Conservation (phyloP, 2,888 invertebrate species). For the Willowsia nigromaculata region DNA sequence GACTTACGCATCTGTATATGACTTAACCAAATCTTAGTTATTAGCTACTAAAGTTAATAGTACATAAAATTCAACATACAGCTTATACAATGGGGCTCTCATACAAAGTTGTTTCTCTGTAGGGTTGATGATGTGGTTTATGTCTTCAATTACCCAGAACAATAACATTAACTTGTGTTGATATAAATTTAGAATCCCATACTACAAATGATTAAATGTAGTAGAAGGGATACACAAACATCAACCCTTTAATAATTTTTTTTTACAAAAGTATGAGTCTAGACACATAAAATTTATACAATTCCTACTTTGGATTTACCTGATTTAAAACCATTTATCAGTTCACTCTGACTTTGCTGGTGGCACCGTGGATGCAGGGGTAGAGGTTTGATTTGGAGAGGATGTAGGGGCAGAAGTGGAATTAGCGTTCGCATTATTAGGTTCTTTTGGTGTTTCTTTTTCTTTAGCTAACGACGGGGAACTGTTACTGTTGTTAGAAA, state of each 20-base stretch:
- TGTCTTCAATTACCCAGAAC: neutral
- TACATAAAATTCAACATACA: slow-evolving; percentile 48
- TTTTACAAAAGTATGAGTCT: slow-evolving; percentile 57
- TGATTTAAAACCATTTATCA: slow-evolving; percentile 68
- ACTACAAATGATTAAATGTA: slow-evolving; percentile 58
- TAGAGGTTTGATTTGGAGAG: slow-evolving; percentile 40
- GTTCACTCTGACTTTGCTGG: slow-evolving; percentile 69
- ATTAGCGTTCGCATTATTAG: slow-evolving; percentile 55
- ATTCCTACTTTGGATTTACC: slow-evolving; percentile 64
- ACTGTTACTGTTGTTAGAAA: slow-evolving; percentile 61
- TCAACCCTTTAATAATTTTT: slow-evolving; percentile 43
- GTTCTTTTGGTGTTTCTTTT: slow-evolving; percentile 46
- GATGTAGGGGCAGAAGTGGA: slow-evolving; percentile 53
- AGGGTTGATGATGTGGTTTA: slow-evolving; percentile 20
- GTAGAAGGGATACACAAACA: slow-evolving; percentile 54
- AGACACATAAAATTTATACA: slow-evolving; percentile 63
- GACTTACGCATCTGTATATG: neutral
- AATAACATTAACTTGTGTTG: neutral
- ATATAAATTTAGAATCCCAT: slow-evolving; percentile 28
- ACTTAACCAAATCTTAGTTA: slow-evolving; percentile 34
- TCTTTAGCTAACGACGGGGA: slow-evolving; percentile 63
- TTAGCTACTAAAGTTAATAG: slow-evolving; percentile 20
- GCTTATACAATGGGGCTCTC: slow-evolving; percentile 37
- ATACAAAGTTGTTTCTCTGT: slow-evolving; percentile 41
- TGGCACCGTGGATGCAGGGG: slow-evolving; percentile 63